A percentile compares a stretch with the other conserved stretches of the same genome.
phyloP scores from a whole-genome alignment of 1,140 invertebrate species.

The Platorchestia sp. region DNA sequence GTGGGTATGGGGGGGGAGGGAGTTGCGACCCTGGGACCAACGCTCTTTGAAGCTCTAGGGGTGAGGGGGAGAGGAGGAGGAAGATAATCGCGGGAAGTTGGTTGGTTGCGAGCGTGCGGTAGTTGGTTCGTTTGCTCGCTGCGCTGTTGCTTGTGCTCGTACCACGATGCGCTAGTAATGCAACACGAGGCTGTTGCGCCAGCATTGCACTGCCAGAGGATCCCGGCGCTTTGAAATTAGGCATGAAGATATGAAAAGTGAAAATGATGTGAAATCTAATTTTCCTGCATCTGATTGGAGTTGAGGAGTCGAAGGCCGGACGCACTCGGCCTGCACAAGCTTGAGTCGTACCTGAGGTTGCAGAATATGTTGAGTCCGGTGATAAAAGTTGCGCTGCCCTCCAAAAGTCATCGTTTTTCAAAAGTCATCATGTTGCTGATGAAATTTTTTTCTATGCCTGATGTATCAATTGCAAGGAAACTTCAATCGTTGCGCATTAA shows the following conservation, averaged over 20 bases:
- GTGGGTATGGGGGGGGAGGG: not conserved
- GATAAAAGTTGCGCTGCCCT: not conserved
- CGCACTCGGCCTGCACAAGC: not conserved
- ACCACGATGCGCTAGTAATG: no score
- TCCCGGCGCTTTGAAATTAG: no score
- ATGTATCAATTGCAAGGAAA: no score
- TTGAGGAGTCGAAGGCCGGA: not conserved
- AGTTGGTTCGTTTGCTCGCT: no score
- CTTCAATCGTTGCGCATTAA: no score
- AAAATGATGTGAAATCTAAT: not conserved
- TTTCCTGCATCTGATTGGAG: not conserved
- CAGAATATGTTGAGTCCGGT: no score
- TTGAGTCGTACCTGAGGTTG: not conserved
- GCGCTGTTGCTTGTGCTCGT: no score
- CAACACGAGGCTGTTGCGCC: no score
- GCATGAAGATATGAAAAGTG: no score
- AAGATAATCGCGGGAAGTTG: conserved; percentile 48
- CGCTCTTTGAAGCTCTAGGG: conserved; percentile 5
- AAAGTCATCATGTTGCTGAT: not conserved
- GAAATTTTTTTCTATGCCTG: not conserved
- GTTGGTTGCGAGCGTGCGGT: not conserved
- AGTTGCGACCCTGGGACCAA: not conserved
- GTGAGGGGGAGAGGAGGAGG: not conserved
- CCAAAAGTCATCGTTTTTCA: not conserved
- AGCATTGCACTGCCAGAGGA: no score